A percentile compares a stretch with the other conserved stretches of the same genome.
Evolutionary conservation across 2,888 invertebrate species (phyloP).

Genomic region (Pseudanteris insignis): DNA sequence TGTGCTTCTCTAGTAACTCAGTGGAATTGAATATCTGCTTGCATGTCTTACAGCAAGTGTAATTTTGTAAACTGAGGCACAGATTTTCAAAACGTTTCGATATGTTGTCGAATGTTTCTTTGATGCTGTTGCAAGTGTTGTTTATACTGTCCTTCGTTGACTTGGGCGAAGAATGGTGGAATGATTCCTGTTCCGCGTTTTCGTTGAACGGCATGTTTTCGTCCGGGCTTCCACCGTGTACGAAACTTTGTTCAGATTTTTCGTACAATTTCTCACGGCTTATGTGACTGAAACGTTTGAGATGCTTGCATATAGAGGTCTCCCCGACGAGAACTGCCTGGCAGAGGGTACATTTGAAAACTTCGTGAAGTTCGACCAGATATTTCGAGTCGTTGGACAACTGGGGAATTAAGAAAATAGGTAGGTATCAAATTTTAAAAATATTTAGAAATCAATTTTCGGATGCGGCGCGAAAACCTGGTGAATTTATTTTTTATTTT

Average conservation of each 20-base stretch:
- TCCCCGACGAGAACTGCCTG: conserved; percentile 23
- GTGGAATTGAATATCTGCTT: conserved; percentile 6
- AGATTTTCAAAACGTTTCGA: not conserved
- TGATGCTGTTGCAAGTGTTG: conserved; percentile 1
- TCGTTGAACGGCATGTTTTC: not conserved
- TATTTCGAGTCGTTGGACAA: conserved; percentile 6
- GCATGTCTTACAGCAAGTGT: not conserved
- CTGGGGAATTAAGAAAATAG: no score
- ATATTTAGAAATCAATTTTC: no score
- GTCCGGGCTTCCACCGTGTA: no score
- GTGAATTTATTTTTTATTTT: not conserved
- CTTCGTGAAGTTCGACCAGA: conserved; percentile 17
- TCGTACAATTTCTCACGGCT: conserved; percentile 18
- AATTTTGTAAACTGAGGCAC: not conserved
- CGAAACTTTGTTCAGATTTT: no score
- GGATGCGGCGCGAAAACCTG: not conserved
- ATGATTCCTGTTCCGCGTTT: not conserved
- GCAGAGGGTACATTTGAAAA: conserved; percentile 29
- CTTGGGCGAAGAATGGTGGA: conserved; percentile 13
- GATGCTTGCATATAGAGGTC: conserved; percentile 19
- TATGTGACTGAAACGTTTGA: conserved; percentile 20
- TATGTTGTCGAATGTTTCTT: not conserved
- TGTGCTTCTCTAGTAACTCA: not conserved
- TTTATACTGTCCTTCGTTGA: not conserved
- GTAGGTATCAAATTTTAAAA: no score